These are phyloP conservation scores for Scaptomyza parva DNA, from an alignment of 2,888 invertebrate species.

Conservation along the genomic window DNA sequence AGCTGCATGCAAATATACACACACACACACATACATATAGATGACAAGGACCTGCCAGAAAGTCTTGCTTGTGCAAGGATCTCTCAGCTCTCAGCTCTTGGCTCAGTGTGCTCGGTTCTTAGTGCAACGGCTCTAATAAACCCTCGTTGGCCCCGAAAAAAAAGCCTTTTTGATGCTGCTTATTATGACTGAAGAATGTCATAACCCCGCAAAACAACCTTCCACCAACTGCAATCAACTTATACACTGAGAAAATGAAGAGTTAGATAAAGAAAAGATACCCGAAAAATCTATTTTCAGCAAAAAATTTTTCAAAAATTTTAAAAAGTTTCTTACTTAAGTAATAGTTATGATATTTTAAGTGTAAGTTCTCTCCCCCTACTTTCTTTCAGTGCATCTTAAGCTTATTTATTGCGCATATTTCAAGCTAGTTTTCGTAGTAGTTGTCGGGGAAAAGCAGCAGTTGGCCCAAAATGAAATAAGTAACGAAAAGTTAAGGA, in stretches of 20 bases:
- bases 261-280: background rate
- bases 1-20: constrained; percentile 20
- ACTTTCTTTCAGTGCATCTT: background rate
- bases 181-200: constrained; percentile 64
- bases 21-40: constrained; percentile 28
- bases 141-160: constrained; percentile 41
- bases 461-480: no score
- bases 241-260: background rate
- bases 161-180: constrained; percentile 66
- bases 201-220: constrained; percentile 1
- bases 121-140: constrained; percentile 56
- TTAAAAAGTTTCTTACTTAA: background rate
- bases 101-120: background rate
- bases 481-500: background rate
- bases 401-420: constrained; percentile 59
- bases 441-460: background rate
- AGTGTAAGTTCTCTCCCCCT: background rate
- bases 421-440: constrained; percentile 34
- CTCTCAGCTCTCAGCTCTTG: constrained; percentile 10
- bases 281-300: background rate
- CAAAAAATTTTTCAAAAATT: background rate
- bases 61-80: constrained; percentile 35
- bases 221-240: background rate
- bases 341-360: background rate
- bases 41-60: constrained; percentile 38